Percentiles rank a stretch among this genome's conserved stretches.
Conservation (phyloP, 1,140 invertebrate genomes). For the Leptestheria dahalacensis region DNA sequence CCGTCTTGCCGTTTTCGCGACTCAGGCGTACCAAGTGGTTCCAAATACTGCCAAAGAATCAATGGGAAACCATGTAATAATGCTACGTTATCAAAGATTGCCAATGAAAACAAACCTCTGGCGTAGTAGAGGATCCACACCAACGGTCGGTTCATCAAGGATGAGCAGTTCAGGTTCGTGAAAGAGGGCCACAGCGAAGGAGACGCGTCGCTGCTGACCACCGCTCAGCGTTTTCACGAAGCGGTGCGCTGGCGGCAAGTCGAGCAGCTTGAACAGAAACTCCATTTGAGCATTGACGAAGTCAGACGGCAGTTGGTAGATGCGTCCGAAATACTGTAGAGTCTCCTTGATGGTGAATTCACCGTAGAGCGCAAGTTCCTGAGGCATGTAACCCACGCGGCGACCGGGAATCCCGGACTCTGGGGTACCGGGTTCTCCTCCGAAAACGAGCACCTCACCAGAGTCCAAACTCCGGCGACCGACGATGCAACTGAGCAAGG, state of each 20-base stretch:
- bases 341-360: conserved; percentile 91
- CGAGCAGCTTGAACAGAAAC: conserved; percentile 78
- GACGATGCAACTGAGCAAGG: conserved; percentile 71
- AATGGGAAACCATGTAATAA: not conserved
- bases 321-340: conserved; percentile 91
- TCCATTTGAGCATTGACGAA: conserved; percentile 65
- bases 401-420: conserved; percentile 66
- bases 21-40: conserved; percentile 73
- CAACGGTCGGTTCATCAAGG: conserved; percentile 87
- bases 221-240: conserved; percentile 82
- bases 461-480: conserved; percentile 61
- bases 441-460: conserved; percentile 72
- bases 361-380: conserved; percentile 63
- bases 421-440: conserved; percentile 59
- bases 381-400: conserved; percentile 48
- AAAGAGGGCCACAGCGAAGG: conserved; percentile 80
- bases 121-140: conserved; percentile 74
- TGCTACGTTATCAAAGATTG: not conserved
- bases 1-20: conserved; percentile 62
- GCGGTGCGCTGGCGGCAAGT: conserved; percentile 66
- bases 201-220: conserved; percentile 79
- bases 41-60: conserved; percentile 58
- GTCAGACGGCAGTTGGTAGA: conserved; percentile 71
- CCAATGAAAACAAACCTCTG: conserved; percentile 34
- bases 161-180: conserved; percentile 85